Base-by-base conservation (phyloP, 2,797 vertebrate species). In the Muscicapa striata region DNA sequence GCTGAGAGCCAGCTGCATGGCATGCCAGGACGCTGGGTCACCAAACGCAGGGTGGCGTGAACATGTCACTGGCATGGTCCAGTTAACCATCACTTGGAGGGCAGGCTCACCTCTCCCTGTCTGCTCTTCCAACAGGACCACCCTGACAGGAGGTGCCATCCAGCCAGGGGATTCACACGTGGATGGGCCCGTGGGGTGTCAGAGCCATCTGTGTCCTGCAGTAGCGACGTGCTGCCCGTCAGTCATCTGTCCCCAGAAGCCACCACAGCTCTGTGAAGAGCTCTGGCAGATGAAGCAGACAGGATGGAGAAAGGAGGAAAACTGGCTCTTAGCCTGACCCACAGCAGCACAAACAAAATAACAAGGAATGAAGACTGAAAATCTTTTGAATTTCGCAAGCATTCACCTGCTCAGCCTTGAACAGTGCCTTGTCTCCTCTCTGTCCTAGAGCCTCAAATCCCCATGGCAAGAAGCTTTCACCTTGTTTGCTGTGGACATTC, bases 241-340 rank as follows among this genome's bases (percentile, higher is more conserved):
- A 93, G 78, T 94, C 96, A 88, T 92, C 93, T 96, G 89, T 84
- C 93, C 93, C 52, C 89, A 95, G 45, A 95, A 96, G 80, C 91
- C 93, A 93, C 62, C 43, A 61, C 0, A 14, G 92, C 49, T 95
- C 73, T 73, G 54, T 51, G 92, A 89, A 84, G 79, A 90, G 64
- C 57, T 85, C 26, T 96, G 93, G 94, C 73, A 89, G 54, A 92
- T 49, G 86, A 95, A 94, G 55, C 15, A 89, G 45, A 49, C 69
- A 91, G 80, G 83, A 87, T 87, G 62, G 41, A 93, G 73, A 57
- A 72, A 58, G 67, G 70, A 86, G 32, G 61, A 74, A 91, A 94
- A 79, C 43, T 84, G 87, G 66, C 63, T 93, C 78, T 57, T 51
- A 75, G 87, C 55, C 78, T 78, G 49, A 76, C 27, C 26, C 45